phyloP scores from a whole-genome alignment of 2,797 vertebrate genomes.

The Synanceia verrucosa region DNA sequence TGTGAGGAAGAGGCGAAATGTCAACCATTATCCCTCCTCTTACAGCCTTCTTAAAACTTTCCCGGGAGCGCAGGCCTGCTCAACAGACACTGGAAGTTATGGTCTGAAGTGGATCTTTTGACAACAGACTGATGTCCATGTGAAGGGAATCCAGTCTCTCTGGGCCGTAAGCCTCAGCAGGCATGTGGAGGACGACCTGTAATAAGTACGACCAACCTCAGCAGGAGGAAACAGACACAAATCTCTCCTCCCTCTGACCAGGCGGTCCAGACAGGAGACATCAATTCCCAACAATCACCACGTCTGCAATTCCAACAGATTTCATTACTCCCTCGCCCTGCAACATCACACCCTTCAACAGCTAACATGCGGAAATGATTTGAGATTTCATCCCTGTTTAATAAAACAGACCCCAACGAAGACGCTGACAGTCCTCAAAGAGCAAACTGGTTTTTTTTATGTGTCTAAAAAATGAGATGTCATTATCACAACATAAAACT shows the following conservation, averaged over 20 bases:
- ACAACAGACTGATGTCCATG: slow-evolving; percentile 6
- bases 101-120: slow-evolving; percentile 48
- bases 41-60: slow-evolving; percentile 22
- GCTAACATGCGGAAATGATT: slow-evolving; percentile 61
- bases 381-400: slow-evolving; percentile 13
- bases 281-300: slow-evolving; percentile 64
- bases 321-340: slow-evolving; percentile 49
- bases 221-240: slow-evolving; percentile 68
- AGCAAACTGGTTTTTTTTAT: slow-evolving; percentile 19
- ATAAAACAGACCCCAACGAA: slow-evolving; percentile 9
- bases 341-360: slow-evolving; percentile 47
- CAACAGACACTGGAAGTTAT: slow-evolving; percentile 59
- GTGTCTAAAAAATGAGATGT: slow-evolving; percentile 26
- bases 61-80: slow-evolving; percentile 32
- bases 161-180: slow-evolving; percentile 20
- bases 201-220: slow-evolving; percentile 62
- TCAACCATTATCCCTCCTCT: neutral
- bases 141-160: slow-evolving; percentile 8
- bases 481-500: slow-evolving; percentile 52
- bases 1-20: too few species aligned
- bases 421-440: slow-evolving; percentile 22
- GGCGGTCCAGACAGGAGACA: slow-evolving; percentile 50
- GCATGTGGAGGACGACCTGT: slow-evolving; percentile 32
- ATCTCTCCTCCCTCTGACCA: slow-evolving; percentile 51
- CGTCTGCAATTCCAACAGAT: slow-evolving; percentile 57